phyloP scores from a whole-genome alignment of 2,888 invertebrate species.

The Heliconius ethilla region DNA sequence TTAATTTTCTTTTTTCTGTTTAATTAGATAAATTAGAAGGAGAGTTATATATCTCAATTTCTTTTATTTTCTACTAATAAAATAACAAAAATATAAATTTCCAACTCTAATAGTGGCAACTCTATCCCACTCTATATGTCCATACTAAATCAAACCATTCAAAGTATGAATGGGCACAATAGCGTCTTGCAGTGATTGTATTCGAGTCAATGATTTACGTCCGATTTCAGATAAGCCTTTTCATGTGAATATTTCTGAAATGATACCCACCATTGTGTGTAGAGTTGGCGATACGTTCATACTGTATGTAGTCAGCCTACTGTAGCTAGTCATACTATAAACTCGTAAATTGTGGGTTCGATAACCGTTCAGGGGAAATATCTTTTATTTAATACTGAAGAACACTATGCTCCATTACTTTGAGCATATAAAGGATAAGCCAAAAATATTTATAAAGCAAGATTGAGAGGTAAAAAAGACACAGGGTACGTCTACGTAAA shows the following conservation, averaged over 20 bases:
- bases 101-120: background rate
- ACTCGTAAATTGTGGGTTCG: too few species aligned
- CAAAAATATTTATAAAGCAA: too few species aligned
- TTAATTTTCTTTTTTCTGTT: too few species aligned
- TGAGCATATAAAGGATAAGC: too few species aligned
- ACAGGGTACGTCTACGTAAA: too few species aligned
- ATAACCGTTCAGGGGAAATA: too few species aligned
- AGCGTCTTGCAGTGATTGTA: constrained; percentile 40
- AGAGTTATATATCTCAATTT: background rate
- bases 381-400: too few species aligned
- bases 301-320: background rate
- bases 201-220: constrained; percentile 41
- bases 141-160: constrained; percentile 39
- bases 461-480: too few species aligned
- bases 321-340: too few species aligned
- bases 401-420: too few species aligned
- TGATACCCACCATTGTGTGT: constrained; percentile 8
- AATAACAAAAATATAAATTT: background rate
- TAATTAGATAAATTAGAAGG: too few species aligned
- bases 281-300: constrained; percentile 1
- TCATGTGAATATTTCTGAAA: constrained; percentile 23
- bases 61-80: background rate
- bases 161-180: constrained; percentile 38
- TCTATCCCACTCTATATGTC: constrained; percentile 10
- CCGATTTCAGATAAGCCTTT: constrained; percentile 36